A percentile compares a stretch with the other conserved stretches of the same genome.
These are phyloP conservation scores for Cryptosula pallasiana DNA, from an alignment of 2,888 invertebrate species.

Conservation along the genomic window DNA sequence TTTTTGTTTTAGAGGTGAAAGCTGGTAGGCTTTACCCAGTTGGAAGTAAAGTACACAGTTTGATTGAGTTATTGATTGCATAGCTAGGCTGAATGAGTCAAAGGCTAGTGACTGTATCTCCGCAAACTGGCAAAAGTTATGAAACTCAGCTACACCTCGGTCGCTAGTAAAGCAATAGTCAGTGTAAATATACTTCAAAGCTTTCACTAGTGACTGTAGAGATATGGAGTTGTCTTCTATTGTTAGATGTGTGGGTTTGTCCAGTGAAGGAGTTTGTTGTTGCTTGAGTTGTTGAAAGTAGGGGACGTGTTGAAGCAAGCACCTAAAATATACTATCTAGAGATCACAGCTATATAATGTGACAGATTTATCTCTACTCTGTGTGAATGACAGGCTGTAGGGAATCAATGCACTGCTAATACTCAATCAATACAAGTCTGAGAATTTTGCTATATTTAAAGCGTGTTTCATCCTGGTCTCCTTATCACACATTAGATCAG, in stretches of 20 bases:
- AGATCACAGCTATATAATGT: no score
- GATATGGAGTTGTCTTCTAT: background rate
- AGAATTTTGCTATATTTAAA: no score
- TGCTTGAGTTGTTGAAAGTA: background rate
- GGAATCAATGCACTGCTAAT: no score
- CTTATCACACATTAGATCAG: no score
- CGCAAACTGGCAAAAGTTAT: background rate
- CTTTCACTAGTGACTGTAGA: background rate
- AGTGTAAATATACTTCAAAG: background rate
- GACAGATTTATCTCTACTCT: no score
- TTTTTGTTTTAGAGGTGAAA: background rate
- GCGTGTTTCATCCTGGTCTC: no score
- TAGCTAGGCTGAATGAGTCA: background rate
- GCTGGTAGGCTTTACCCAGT: background rate
- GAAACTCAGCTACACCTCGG: background rate
- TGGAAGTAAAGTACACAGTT: background rate
- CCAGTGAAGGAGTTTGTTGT: background rate
- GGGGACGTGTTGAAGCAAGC: background rate
- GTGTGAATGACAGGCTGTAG: no score
- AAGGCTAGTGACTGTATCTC: background rate
- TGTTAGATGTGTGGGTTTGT: background rate
- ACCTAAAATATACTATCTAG: background rate
- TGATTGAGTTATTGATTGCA: background rate
- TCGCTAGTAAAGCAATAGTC: background rate
- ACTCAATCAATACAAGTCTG: no score